A percentile compares a stretch with the other conserved stretches of the same genome.
Evolutionary conservation across 2,113 vertebrate species (phyloP).

Genomic region (Odocoileus virginianus): DNA sequence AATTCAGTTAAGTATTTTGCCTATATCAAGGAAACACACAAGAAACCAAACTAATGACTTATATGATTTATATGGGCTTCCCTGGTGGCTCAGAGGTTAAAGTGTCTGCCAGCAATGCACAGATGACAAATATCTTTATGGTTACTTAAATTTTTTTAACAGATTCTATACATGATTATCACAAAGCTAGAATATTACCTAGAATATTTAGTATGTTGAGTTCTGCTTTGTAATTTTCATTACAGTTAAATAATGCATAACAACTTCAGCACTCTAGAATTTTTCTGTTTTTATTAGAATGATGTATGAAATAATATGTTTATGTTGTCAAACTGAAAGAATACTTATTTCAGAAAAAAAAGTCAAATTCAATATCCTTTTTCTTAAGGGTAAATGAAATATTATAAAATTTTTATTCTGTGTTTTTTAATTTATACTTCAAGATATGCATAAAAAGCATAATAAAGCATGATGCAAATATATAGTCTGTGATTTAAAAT

Average conservation of each 20-base stretch:
- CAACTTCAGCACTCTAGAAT: not conserved
- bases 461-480: not conserved
- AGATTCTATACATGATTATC: constrained; percentile 22
- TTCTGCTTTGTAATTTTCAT: constrained; percentile 45
- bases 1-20: constrained; percentile 62
- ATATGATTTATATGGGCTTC: not conserved
- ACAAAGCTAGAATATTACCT: constrained; percentile 53
- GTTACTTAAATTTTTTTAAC: constrained; percentile 53
- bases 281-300: not conserved
- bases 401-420: not conserved
- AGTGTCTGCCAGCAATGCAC: not conserved
- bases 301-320: not conserved
- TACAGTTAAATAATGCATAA: constrained; percentile 10
- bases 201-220: not conserved
- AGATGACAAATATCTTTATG: constrained; percentile 27
- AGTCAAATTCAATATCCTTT: not conserved
- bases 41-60: constrained; percentile 36
- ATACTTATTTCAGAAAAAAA: not conserved
- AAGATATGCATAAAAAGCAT: not conserved
- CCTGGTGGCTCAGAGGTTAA: too few species aligned
- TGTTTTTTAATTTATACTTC: not conserved
- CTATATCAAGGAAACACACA: constrained; percentile 64
- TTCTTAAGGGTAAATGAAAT: not conserved
- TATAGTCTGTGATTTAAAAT: not conserved
- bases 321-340: not conserved